phyloP scores from a whole-genome alignment of 2,113 vertebrate species.

The Psophia crepitans region DNA sequence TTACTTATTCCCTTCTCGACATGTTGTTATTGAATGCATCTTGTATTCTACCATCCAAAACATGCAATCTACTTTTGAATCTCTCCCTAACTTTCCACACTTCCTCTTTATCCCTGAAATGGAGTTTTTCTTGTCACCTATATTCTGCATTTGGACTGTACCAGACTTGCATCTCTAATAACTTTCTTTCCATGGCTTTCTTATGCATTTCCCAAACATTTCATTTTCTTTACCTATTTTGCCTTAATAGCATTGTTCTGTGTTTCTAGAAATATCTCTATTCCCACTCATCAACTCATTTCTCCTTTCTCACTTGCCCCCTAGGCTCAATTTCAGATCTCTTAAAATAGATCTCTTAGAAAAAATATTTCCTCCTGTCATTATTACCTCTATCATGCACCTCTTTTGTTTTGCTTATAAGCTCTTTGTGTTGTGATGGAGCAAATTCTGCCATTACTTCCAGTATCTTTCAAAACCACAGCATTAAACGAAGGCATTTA shows the following conservation, averaged over 20 bases:
- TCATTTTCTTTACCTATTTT: background rate
- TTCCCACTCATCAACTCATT: background rate
- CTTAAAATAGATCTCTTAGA: background rate
- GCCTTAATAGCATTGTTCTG: background rate
- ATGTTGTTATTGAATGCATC: background rate
- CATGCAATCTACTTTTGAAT: background rate
- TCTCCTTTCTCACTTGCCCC: background rate
- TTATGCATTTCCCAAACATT: background rate
- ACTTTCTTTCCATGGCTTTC: background rate
- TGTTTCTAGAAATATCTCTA: background rate
- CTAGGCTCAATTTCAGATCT: background rate
- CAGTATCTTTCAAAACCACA: background rate
- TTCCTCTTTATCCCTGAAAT: background rate
- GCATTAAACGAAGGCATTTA: background rate
- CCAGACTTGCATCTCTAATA: fast-evolving
- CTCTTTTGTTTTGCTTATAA: background rate
- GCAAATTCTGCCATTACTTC: background rate
- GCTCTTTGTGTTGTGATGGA: background rate
- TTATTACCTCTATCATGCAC: background rate
- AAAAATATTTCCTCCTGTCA: background rate
- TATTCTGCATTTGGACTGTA: background rate
- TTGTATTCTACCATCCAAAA: background rate
- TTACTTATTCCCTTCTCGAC: background rate
- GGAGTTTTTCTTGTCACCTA: background rate
- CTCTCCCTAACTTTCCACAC: background rate